phyloP scores from a whole-genome alignment of 2,113 vertebrate genomes.

The Anser cygnoides region DNA sequence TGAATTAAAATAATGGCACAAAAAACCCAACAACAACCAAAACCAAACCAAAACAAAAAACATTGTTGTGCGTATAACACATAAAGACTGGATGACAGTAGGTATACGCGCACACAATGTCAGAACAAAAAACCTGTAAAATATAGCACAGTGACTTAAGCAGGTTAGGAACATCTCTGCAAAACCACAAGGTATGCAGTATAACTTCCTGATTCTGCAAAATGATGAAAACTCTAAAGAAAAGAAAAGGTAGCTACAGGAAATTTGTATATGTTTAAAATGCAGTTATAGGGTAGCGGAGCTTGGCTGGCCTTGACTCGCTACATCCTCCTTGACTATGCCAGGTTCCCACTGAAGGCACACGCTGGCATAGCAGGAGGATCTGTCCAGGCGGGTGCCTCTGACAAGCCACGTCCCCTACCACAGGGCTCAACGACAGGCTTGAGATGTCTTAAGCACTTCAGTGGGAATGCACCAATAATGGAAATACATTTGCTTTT shows the following conservation, averaged over 20 bases:
- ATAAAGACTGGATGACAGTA: not conserved
- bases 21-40: not conserved
- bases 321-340: not conserved
- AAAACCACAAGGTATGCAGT: not conserved
- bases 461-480: not conserved
- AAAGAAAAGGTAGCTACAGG: not conserved
- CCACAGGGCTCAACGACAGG: not conserved
- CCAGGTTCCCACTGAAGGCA: not conserved
- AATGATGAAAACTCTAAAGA: not conserved
- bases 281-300: not conserved
- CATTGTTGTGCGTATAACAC: not conserved
- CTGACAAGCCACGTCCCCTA: not conserved
- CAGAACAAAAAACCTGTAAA: not conserved
- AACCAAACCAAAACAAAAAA: too few relatives aligned
- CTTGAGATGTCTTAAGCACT: not conserved
- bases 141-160: not conserved
- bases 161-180: not conserved
- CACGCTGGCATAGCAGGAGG: not conserved
- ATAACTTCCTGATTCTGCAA: not conserved
- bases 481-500: not conserved
- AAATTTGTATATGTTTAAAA: not conserved
- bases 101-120: not conserved
- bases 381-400: not conserved
- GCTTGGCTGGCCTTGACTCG: not conserved
- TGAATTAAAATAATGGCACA: not conserved